A percentile compares a stretch with the other conserved stretches of the same genome.
Conservation (phyloP, 1,140 invertebrate species). For the Hirudo medicinalis region DNA sequence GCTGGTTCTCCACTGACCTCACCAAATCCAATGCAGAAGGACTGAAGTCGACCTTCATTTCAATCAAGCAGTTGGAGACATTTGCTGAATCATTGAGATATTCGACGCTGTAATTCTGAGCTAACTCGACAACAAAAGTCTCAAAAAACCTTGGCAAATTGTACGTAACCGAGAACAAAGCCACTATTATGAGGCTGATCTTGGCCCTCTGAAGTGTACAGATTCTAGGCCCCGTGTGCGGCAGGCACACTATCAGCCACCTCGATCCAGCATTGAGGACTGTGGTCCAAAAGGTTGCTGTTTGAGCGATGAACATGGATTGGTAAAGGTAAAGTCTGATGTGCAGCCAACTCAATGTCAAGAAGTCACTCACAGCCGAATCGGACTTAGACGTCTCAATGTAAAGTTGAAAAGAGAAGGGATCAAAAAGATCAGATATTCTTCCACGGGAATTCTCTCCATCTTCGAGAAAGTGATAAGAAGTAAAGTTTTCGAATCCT, state of each 20-base stretch:
- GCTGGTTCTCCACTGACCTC: too few species aligned
- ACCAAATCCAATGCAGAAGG: too few species aligned
- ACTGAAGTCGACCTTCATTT: background rate
- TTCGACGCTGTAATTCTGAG: background rate
- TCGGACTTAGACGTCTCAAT: background rate
- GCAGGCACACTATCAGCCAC: constrained; percentile 18
- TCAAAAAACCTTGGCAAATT: constrained; percentile 22
- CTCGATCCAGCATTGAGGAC: constrained; percentile 21
- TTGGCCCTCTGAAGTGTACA: constrained; percentile 16
- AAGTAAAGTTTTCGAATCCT: background rate
- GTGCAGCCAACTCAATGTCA: background rate
- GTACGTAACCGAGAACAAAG: constrained; percentile 20
- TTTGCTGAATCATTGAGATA: background rate
- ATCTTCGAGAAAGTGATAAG: too few species aligned
- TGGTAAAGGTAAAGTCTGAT: constrained; percentile 20
- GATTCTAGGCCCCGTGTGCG: constrained; percentile 15
- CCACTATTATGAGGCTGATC: background rate
- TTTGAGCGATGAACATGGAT: constrained; percentile 20
- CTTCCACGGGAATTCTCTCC: background rate
- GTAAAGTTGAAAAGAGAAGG: background rate
- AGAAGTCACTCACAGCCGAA: background rate
- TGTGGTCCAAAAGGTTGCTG: constrained; percentile 22
- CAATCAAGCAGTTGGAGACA: background rate
- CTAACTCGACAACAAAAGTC: background rate
- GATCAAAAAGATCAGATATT: background rate